These are phyloP conservation scores for Sitodiplosis mosellana DNA, from an alignment of 1,140 invertebrate genomes.

Conservation along the genomic window DNA sequence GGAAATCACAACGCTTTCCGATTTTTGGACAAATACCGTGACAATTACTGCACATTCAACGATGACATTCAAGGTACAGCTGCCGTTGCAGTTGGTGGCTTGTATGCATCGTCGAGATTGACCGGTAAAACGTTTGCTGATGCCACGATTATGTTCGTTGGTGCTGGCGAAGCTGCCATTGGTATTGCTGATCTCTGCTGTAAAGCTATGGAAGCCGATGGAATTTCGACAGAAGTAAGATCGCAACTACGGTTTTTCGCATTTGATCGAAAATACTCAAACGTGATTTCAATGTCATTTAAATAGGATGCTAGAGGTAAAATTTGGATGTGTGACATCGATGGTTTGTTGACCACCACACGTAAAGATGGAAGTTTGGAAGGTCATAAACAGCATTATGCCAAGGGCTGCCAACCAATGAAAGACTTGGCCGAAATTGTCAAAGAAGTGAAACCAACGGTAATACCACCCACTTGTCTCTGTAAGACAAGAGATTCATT, in stretches of 20 bases:
- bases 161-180: conserved; percentile 80
- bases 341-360: conserved; percentile 56
- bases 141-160: conserved; percentile 75
- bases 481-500: neutral
- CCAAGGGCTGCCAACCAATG: conserved; percentile 61
- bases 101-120: conserved; percentile 63
- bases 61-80: conserved; percentile 94
- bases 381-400: conserved; percentile 62
- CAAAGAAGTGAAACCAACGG: conserved; percentile 55
- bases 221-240: conserved; percentile 28
- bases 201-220: conserved; percentile 71
- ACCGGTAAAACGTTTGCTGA: conserved; percentile 62
- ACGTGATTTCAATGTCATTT: neutral
- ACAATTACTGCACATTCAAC: conserved; percentile 86
- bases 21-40: conserved; percentile 71
- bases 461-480: conserved; percentile 14
- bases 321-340: conserved; percentile 81
- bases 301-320: conserved; percentile 56
- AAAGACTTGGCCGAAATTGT: conserved; percentile 62
- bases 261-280: conserved; percentile 6
- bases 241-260: too few relatives aligned
- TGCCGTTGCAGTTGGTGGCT: conserved; percentile 75
- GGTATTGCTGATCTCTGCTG: conserved; percentile 75
- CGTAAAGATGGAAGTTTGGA: conserved; percentile 52
- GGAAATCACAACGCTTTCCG: conserved; percentile 85